These are phyloP conservation scores for Drosophila murphyi DNA, from an alignment of 1,140 invertebrate genomes.

Conservation along the genomic window DNA sequence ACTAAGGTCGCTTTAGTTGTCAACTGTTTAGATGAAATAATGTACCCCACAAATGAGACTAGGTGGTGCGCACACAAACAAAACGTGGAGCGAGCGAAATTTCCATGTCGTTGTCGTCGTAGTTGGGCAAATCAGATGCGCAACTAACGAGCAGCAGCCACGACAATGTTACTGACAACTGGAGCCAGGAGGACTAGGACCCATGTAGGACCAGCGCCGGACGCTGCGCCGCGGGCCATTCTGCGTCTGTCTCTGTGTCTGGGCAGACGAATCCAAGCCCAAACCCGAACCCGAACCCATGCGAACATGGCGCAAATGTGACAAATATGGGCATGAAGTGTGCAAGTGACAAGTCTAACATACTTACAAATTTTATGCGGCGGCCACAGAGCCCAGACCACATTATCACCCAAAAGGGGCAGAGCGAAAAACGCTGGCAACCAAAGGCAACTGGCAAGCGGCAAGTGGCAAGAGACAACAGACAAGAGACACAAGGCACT, in stretches of 20 bases:
- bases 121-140: conserved; percentile 81
- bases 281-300: conserved; percentile 18
- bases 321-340: conserved; percentile 83
- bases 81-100: conserved; percentile 65
- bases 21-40: not conserved
- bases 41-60: not conserved
- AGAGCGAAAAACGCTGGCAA: not conserved
- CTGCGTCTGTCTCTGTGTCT: conserved; percentile 9
- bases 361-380: conserved; percentile 80
- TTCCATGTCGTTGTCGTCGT: conserved; percentile 74
- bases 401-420: conserved; percentile 35
- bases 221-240: conserved; percentile 44
- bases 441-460: not conserved
- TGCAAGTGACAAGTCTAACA: conserved; percentile 83
- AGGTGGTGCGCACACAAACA: conserved; percentile 16
- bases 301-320: conserved; percentile 81
- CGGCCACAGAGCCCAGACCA: conserved; percentile 36
- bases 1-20: not conserved
- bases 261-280: not conserved
- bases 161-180: conserved; percentile 37
- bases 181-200: conserved; percentile 37
- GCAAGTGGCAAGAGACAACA: not conserved
- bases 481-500: conserved; percentile 28
- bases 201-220: conserved; percentile 49
- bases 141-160: conserved; percentile 68